Conservation (phyloP, 2,888 invertebrate species). For the Synanthedon tipuliformis region DNA sequence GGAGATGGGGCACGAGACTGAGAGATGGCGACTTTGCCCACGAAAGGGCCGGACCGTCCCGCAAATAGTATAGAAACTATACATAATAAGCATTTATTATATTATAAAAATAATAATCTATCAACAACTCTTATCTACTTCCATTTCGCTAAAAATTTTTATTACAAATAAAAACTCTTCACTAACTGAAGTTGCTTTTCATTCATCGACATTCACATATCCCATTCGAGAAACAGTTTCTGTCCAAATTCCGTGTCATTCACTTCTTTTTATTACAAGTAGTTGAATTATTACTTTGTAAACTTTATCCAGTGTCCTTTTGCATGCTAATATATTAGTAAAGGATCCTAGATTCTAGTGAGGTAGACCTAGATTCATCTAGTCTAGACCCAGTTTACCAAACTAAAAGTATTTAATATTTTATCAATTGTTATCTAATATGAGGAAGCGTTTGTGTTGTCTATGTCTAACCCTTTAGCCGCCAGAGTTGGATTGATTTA, state of each 20-base stretch:
- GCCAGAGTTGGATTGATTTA: no score
- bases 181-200: slow-evolving; percentile 52
- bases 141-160: slow-evolving; percentile 38
- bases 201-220: slow-evolving; percentile 47
- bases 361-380: no score
- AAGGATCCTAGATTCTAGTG: no score
- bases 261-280: slow-evolving; percentile 49
- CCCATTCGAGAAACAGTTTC: slow-evolving; percentile 15
- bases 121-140: slow-evolving; percentile 1
- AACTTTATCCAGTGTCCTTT: slow-evolving; percentile 36
- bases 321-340: slow-evolving; percentile 46
- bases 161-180: slow-evolving; percentile 53
- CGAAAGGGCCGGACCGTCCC: slow-evolving; percentile 57
- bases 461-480: no score
- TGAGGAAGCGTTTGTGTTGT: no score
- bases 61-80: slow-evolving; percentile 62
- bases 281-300: background rate
- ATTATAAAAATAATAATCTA: slow-evolving; percentile 3
- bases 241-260: slow-evolving; percentile 53
- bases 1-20: slow-evolving; percentile 55
- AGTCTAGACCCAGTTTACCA: background rate
- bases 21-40: slow-evolving; percentile 62
- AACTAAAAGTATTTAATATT: no score
- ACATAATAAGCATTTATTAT: slow-evolving; percentile 15
- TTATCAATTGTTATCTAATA: no score